These are phyloP conservation scores for Psettodes erumei DNA, from an alignment of 2,113 vertebrate genomes.

Conservation along the genomic window DNA sequence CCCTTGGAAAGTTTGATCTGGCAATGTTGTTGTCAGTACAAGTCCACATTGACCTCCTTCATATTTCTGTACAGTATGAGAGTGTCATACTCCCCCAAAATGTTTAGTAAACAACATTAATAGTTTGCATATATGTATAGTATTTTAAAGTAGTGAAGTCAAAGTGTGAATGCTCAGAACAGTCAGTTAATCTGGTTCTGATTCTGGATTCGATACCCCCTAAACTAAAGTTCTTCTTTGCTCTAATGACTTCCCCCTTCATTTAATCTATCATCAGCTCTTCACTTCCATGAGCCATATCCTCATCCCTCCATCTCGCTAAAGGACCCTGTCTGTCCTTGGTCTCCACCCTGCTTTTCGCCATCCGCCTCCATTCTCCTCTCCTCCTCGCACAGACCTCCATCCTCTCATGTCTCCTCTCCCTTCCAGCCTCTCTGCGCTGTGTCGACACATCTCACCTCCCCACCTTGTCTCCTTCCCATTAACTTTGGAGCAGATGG, in stretches of 20 bases:
- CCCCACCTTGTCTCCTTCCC: slow-evolving; percentile 87
- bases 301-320: slow-evolving; percentile 15
- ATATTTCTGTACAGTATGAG: no score
- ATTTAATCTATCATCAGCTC: slow-evolving; percentile 41
- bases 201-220: not conserved
- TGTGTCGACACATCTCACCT: slow-evolving; percentile 83
- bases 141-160: no score
- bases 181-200: no score
- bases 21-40: no score
- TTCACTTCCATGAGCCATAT: slow-evolving; percentile 25
- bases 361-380: slow-evolving; percentile 20
- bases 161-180: no score
- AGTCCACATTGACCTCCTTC: no score
- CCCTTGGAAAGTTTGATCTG: no score
- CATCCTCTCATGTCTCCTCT: slow-evolving; percentile 46
- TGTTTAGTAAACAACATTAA: no score
- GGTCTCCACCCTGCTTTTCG: slow-evolving; percentile 28
- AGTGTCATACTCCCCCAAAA: no score
- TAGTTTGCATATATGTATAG: no score
- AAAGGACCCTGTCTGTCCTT: slow-evolving; percentile 48
- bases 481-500: slow-evolving; percentile 95
- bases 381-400: slow-evolving; percentile 29
- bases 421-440: slow-evolving; percentile 59
- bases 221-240: slow-evolving; percentile 21
- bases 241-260: slow-evolving; percentile 31